Conservation (phyloP, 2,113 vertebrate genomes). For the Struthio camelus region DNA sequence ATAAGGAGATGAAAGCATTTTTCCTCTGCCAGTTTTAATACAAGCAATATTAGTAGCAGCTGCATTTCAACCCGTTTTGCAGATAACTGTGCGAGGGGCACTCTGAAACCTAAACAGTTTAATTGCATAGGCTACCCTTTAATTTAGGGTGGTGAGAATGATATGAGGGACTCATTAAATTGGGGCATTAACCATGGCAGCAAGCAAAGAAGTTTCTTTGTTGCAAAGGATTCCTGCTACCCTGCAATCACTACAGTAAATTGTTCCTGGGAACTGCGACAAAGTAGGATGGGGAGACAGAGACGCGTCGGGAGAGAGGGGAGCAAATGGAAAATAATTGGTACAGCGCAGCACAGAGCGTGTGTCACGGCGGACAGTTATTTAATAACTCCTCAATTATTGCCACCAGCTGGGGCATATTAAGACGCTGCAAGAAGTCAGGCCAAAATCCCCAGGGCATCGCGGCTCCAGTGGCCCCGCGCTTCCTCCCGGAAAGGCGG, state of each 20-base stretch:
- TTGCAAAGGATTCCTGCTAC: slow-evolving; percentile 14
- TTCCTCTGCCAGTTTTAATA: slow-evolving; percentile 16
- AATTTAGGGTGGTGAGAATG: slow-evolving; percentile 73
- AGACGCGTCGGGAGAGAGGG: background rate
- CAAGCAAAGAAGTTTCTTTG: slow-evolving; percentile 71
- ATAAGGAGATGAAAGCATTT: slow-evolving; percentile 40
- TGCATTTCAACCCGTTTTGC: background rate
- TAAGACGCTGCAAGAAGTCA: slow-evolving; percentile 31
- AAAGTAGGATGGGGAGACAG: background rate
- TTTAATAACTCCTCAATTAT: slow-evolving; percentile 61
- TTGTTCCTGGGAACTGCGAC: background rate
- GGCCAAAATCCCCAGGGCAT: background rate
- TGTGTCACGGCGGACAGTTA: slow-evolving; percentile 61
- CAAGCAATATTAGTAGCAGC: slow-evolving; percentile 25
- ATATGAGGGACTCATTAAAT: slow-evolving; percentile 72
- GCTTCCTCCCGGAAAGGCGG: background rate
- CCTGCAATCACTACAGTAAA: slow-evolving; percentile 16
- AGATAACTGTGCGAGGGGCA: slow-evolving; percentile 28
- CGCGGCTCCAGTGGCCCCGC: background rate
- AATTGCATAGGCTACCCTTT: slow-evolving; percentile 69
- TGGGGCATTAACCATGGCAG: slow-evolving; percentile 68
- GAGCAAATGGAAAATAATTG: slow-evolving; percentile 57
- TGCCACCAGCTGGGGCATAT: slow-evolving; percentile 54
- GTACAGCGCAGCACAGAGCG: slow-evolving; percentile 38
- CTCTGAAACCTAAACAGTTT: slow-evolving; percentile 53